Percentiles rank a stretch among this genome's conserved stretches.
phyloP scores from a whole-genome alignment of 2,888 invertebrate genomes.

The Lamproptera curius region DNA sequence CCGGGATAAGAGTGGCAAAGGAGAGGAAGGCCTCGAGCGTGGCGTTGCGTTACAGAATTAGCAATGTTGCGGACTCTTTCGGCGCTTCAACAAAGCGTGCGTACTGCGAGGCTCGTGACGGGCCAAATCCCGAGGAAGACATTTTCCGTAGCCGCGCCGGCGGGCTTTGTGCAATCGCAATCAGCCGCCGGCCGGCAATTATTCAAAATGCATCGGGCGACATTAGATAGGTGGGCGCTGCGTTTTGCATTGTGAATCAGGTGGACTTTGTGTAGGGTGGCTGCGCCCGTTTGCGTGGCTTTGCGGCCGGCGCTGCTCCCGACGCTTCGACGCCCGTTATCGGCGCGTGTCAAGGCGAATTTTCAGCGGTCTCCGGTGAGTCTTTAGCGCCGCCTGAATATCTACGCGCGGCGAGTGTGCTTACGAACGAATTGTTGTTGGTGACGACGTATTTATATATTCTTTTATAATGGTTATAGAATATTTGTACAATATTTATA shows the following conservation, averaged over 20 bases:
- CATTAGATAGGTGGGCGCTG: conserved; percentile 74
- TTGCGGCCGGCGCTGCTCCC: conserved; percentile 51
- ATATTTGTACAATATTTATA: too few species aligned
- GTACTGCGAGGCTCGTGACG: conserved; percentile 25
- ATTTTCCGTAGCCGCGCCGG: conserved; percentile 51
- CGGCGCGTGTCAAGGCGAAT: conserved; percentile 32
- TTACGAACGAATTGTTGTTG: too few species aligned
- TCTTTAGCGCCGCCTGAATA: conserved; percentile 21
- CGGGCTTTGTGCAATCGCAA: conserved; percentile 62
- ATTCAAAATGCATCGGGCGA: conserved; percentile 75
- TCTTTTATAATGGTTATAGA: too few species aligned
- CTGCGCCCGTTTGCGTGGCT: conserved; percentile 38
- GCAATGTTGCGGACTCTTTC: conserved; percentile 19
- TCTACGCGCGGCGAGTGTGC: too few species aligned
- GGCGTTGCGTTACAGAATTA: conserved; percentile 10
- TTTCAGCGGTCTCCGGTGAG: conserved; percentile 17
- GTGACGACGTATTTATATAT: too few species aligned
- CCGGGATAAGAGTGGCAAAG: not conserved
- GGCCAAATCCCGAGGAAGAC: conserved; percentile 55
- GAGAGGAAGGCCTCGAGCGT: not conserved
- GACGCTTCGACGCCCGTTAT: conserved; percentile 30
- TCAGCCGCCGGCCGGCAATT: conserved; percentile 66
- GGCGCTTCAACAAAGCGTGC: conserved; percentile 32
- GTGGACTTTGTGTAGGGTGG: conserved; percentile 56
- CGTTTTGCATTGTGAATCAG: conserved; percentile 76